Base-by-base conservation (phyloP, 2,888 invertebrate species). In the Gymnosoma rotundatum region DNA sequence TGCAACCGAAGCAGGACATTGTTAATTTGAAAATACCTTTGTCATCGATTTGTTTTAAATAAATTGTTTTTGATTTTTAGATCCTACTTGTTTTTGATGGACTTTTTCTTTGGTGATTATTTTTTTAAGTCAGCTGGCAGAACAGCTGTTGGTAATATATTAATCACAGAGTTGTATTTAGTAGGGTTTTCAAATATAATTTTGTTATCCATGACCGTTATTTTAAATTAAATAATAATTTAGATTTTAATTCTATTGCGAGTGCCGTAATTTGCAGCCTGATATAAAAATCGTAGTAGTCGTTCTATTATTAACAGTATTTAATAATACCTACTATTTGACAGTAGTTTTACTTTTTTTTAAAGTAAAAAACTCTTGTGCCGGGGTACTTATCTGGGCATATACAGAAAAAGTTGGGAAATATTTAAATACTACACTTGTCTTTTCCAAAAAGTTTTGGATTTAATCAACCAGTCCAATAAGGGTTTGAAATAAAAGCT, bases 1-100 rank as follows among this genome's bases (percentile, higher is more conserved):
- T 94, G 92, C 96, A 96, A 48, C 95, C 94, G 90, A 94, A 95
- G 90, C 96, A 96, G 86, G 96, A 94, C 96, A 96, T 96, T 88
- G 7, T 73, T 38, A 16, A 20, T 80, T 86, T 20, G 16, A n/a
- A 45, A 42, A 7, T 38, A 16, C 5, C 20, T 63, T 61, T n/a
- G 10, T 48, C 66, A 67, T 67, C 3, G 16, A 58, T 48, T 32
- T 42, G 42, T 56, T 50, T 21, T 52, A n/a, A 64, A 38, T 70
- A 12, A 12, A 36, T 72, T 78, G 45, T 32, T 60, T 32, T 8
- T 8, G 32, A 5, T 2, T 2, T 7, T 32, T 32, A 8, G 7
- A 32, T 5, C 8, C 8, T 5, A 66, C 18, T 48, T 16, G 36
- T 38, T 61, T 38, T 18, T 45, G 0, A 5, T 45, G 10, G 38